Percentiles rank a stretch among this genome's conserved stretches.
phyloP scores from a whole-genome alignment of 1,140 invertebrate species.

The Oreohelix idahoensis region DNA sequence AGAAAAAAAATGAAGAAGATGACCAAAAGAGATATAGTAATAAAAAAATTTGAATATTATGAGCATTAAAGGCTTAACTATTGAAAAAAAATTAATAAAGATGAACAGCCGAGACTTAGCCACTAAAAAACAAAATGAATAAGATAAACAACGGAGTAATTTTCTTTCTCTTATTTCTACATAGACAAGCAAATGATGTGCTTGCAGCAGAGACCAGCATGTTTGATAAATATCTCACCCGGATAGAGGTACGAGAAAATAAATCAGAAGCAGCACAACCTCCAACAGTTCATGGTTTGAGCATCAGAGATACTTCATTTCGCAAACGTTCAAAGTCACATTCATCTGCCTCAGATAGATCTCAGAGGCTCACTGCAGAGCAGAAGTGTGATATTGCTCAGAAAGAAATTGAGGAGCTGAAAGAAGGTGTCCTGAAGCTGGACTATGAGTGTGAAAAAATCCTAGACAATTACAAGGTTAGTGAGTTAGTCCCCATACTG shows the following conservation, averaged over 20 bases:
- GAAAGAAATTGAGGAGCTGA: slow-evolving; percentile 71
- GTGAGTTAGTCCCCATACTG: neutral
- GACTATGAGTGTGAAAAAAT: slow-evolving; percentile 72
- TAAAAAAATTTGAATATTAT: no score
- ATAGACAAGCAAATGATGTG: slow-evolving; percentile 70
- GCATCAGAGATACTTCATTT: slow-evolving; percentile 48
- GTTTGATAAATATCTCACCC: slow-evolving; percentile 73
- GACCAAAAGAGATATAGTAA: no score
- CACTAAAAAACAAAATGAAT: no score
- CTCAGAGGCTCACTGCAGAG: slow-evolving; percentile 68
- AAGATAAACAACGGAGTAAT: no score
- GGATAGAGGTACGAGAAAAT: slow-evolving; percentile 44
- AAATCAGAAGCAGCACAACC: slow-evolving; percentile 61
- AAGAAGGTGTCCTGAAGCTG: slow-evolving; percentile 68
- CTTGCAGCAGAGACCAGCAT: slow-evolving; percentile 71
- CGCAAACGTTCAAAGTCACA: slow-evolving; percentile 69
- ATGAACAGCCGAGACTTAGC: no score
- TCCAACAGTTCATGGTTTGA: slow-evolving; percentile 39
- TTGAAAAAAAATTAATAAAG: no score
- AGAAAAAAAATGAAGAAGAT: no score
- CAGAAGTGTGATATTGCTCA: slow-evolving; percentile 74
- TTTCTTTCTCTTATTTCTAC: no score
- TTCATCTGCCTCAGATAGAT: slow-evolving; percentile 65
- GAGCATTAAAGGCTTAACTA: no score
- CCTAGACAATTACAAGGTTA: slow-evolving; percentile 71